Evolutionary conservation across 1,140 invertebrate genomes (phyloP), one percentile per base, ranked within the genome.

Genomic region (Sarcophaga peregrina): DNA sequence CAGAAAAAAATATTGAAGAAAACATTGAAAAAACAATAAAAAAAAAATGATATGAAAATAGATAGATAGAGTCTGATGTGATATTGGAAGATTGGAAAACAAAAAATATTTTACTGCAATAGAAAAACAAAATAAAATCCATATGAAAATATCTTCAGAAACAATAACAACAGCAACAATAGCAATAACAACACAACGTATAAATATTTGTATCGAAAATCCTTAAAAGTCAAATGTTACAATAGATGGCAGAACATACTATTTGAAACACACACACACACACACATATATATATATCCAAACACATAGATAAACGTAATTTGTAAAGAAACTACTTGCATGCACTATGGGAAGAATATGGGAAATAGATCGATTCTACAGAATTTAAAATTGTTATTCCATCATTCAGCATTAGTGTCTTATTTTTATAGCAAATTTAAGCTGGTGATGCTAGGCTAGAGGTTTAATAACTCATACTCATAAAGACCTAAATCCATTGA

Each of bases 181-280:
- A 68, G 20, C n/a, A 20, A 8, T 20, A 20, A 17, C 62, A 68
- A 68, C 8, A 52, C 50, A 10, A 52, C 50, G 5, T 10, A 20
- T 8, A 52, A 50, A 50, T n/a, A 11, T 17, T 20, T 5, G 46
- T 52, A 78, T 78, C 73, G 75, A 78, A 68, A 78, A 78, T 78
- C 75, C 48, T 50, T 47, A 78, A 78, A 78, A 78, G 75, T 78
- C 75, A 78, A 78, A 78, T 78, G 75, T 78, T 78, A 78, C 15
- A 78, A 20, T 50, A 9, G 37, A 17, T 72, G 15, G 37, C 8
- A 72, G 11, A 17, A 72, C 62, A 72, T 11, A 72, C 62, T 3
- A 17, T 25, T 25, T 8, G 8, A 20, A 25, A 72, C n/a, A 72
- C 62, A 72, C 11, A 20, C 62, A 17, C 20, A 7, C n/a, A n/a